Evolutionary conservation across 1,140 invertebrate genomes (phyloP).

Genomic region (Cyrtorhinus lividipennis): DNA sequence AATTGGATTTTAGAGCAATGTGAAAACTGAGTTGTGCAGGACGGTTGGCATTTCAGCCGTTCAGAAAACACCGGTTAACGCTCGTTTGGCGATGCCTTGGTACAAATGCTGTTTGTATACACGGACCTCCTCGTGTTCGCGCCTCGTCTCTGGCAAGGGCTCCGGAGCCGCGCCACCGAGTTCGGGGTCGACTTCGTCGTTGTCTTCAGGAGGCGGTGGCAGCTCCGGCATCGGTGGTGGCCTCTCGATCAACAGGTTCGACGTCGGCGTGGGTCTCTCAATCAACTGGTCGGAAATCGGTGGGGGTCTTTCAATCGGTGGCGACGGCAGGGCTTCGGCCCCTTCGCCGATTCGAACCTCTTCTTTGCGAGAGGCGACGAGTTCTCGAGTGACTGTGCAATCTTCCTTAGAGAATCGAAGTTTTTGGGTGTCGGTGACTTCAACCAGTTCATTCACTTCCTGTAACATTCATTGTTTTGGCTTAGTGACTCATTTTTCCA

Average conservation of each 20-base stretch:
- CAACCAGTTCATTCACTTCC: not conserved
- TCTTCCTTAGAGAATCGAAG: constrained; percentile 17
- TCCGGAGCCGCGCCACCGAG: not conserved
- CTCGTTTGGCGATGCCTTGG: constrained; percentile 17
- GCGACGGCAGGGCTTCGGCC: not conserved
- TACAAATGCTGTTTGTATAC: constrained; percentile 13
- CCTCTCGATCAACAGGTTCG: not conserved
- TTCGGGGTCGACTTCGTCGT: constrained; percentile 4
- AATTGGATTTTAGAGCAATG: no score
- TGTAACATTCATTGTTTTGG: no score
- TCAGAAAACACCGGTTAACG: constrained; percentile 19
- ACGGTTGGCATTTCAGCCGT: no score
- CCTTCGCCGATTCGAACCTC: not conserved
- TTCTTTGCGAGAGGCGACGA: not conserved
- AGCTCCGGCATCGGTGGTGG: not conserved
- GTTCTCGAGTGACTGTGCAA: constrained; percentile 8
- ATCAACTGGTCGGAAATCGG: no score
- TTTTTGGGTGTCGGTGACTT: constrained; percentile 17
- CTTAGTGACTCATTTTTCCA: no score
- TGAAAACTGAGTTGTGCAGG: no score
- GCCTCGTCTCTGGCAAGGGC: not conserved
- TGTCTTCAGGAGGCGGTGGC: not conserved
- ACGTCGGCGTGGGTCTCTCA: not conserved
- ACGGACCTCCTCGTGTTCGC: not conserved
- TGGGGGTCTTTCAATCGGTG: no score